Conservation (phyloP, 2,888 invertebrate genomes). For the Lepetodrilus schrolli region DNA sequence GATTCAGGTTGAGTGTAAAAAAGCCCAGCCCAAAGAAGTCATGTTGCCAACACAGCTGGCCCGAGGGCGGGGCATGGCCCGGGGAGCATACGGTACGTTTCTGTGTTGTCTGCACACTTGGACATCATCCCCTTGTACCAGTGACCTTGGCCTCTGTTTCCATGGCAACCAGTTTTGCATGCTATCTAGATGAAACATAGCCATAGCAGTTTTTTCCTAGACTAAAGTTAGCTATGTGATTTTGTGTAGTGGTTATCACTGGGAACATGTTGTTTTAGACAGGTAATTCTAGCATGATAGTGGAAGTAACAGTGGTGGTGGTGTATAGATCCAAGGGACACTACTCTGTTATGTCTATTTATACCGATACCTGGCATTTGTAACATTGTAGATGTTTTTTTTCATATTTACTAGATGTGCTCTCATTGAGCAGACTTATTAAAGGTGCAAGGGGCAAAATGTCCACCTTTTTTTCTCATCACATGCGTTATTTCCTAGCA, state of each 20-base stretch:
- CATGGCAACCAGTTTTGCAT: conserved; percentile 45
- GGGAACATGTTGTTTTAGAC: not conserved
- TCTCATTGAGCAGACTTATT: not conserved
- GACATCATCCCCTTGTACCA: conserved; percentile 24
- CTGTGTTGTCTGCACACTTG: conserved; percentile 18
- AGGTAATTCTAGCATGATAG: conserved; percentile 24
- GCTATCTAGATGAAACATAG: conserved; percentile 36
- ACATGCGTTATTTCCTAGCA: conserved; percentile 13
- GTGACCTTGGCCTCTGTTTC: conserved; percentile 42
- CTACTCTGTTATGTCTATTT: not conserved
- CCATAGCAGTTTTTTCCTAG: conserved; percentile 28
- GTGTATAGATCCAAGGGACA: not conserved
- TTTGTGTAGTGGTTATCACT: conserved; percentile 22
- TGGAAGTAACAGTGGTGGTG: conserved; percentile 11
- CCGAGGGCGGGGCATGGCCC: conserved; percentile 63
- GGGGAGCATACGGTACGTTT: conserved; percentile 58
- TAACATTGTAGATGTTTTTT: not conserved
- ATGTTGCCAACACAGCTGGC: conserved; percentile 87
- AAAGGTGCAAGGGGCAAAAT: conserved; percentile 29
- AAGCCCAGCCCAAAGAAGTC: conserved; percentile 99
- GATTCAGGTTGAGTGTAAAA: conserved; percentile 99
- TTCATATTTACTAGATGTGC: not conserved
- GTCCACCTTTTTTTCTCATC: not conserved
- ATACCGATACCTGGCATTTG: not conserved
- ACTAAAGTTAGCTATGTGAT: conserved; percentile 27